phyloP scores from a whole-genome alignment of 23 tunicate genomes.

The Styela clava region DNA sequence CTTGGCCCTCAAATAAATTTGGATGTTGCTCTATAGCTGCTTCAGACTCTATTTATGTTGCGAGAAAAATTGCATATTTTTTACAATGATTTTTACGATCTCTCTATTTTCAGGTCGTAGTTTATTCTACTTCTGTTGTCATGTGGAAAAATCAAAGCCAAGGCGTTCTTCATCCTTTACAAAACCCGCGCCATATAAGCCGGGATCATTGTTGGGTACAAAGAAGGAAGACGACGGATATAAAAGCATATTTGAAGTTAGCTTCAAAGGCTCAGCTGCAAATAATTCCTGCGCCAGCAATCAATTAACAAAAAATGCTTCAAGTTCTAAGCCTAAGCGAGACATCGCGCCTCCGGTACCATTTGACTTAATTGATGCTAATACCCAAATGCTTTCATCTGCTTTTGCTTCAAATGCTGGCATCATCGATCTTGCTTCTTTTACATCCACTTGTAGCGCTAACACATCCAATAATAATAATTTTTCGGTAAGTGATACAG shows the following conservation, averaged over 20 bases:
- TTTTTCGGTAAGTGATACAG: not conserved
- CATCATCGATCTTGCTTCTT: too few relatives aligned
- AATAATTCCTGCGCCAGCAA: not conserved
- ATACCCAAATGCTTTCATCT: not conserved
- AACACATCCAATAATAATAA: not conserved
- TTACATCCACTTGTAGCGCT: not conserved
- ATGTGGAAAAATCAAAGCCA: not conserved
- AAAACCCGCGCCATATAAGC: not conserved
- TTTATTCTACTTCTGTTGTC: constrained; percentile 70
- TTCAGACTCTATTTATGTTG: too few relatives aligned
- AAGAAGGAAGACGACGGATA: not conserved
- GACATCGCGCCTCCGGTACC: not conserved
- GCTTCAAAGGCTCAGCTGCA: not conserved
- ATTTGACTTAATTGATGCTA: not conserved
- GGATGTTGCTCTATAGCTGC: too few relatives aligned
- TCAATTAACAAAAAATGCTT: not conserved
- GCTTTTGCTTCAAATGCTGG: not conserved
- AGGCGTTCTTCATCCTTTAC: not conserved
- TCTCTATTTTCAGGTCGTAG: constrained; percentile 64
- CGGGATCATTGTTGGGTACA: not conserved
- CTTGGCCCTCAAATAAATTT: too few relatives aligned
- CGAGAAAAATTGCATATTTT: too few relatives aligned
- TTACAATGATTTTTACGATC: too few relatives aligned
- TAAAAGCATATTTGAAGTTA: not conserved
- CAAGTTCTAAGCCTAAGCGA: not conserved